Percentiles rank a stretch among this genome's conserved stretches.
Conservation (phyloP, 1,140 invertebrate species). For the Drosophila kurseongensis region DNA sequence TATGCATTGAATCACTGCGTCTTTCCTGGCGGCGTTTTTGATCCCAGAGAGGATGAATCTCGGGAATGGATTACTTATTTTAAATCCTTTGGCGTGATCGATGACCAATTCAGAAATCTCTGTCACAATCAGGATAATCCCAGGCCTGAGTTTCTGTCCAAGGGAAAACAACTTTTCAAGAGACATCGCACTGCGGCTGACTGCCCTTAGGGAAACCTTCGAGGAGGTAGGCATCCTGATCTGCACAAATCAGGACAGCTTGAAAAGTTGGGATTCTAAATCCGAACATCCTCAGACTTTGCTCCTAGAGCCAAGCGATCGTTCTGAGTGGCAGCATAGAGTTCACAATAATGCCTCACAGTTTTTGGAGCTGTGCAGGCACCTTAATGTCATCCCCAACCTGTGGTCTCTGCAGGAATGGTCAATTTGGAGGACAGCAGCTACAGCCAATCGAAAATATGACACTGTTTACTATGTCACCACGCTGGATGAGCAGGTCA, state of each 20-base stretch:
- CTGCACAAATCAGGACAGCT: constrained; percentile 77
- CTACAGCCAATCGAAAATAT: constrained; percentile 86
- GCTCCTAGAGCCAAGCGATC: constrained; percentile 30
- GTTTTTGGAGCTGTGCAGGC: constrained; percentile 90
- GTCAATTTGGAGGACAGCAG: constrained; percentile 94
- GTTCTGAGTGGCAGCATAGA: constrained; percentile 72
- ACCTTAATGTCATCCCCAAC: constrained; percentile 91
- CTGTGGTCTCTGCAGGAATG: constrained; percentile 93
- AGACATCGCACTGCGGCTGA: constrained; percentile 92
- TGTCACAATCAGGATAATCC: constrained; percentile 84
- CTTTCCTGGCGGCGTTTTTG: constrained; percentile 93
- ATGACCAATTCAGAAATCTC: constrained; percentile 85
- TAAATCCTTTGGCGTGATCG: constrained; percentile 86
- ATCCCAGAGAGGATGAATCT: constrained; percentile 88
- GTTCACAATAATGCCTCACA: constrained; percentile 89
- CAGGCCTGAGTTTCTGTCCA: constrained; percentile 42
- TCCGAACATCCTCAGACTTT: constrained; percentile 21
- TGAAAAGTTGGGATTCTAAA: constrained; percentile 6
- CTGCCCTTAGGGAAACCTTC: constrained; percentile 95
- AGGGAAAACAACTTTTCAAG: constrained; percentile 70
- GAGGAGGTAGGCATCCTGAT: constrained; percentile 94
- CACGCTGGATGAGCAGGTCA: constrained; percentile 85
- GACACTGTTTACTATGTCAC: constrained; percentile 92
- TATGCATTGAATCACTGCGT: constrained; percentile 91
- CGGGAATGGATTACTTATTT: constrained; percentile 90